Evolutionary conservation across 2,888 invertebrate species (phyloP).

Genomic region (Campoplex nolae): DNA sequence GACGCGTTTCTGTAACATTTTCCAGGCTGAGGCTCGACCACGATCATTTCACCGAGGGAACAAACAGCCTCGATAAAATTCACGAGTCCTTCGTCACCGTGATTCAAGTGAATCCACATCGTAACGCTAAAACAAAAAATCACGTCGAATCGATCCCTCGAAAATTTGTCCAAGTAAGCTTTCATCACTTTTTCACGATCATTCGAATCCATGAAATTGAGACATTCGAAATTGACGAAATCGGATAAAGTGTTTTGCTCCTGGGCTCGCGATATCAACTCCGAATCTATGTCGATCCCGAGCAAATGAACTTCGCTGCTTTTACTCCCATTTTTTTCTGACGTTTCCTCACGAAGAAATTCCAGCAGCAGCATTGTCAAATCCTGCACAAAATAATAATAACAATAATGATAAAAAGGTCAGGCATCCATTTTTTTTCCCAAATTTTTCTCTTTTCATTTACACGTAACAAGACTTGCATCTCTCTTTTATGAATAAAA

Average conservation of each 20-base stretch:
- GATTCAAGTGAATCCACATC: slow-evolving; percentile 96
- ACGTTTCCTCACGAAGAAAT: slow-evolving; percentile 85
- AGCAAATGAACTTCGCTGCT: slow-evolving; percentile 85
- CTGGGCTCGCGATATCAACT: slow-evolving; percentile 88
- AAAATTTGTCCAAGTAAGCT: slow-evolving; percentile 84
- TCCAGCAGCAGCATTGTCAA: slow-evolving; percentile 88
- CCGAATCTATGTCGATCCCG: slow-evolving; percentile 86
- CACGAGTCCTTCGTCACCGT: slow-evolving; percentile 90
- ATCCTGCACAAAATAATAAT: slow-evolving; percentile 84
- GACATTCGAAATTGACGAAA: slow-evolving; percentile 86
- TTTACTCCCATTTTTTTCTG: slow-evolving; percentile 73
- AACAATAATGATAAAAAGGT: too few species aligned
- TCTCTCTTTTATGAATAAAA: too few species aligned
- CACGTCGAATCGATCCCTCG: slow-evolving; percentile 87
- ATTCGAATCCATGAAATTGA: slow-evolving; percentile 87
- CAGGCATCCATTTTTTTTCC: too few species aligned
- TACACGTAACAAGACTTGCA: too few species aligned
- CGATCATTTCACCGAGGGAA: slow-evolving; percentile 86
- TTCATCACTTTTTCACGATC: slow-evolving; percentile 83
- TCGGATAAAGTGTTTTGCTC: slow-evolving; percentile 84
- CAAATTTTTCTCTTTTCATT: too few species aligned
- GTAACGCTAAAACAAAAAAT: slow-evolving; percentile 93
- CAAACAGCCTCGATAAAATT: slow-evolving; percentile 88
- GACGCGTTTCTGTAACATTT: slow-evolving; percentile 92
- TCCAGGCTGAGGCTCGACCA: slow-evolving; percentile 95